phyloP scores from a whole-genome alignment of 1,140 invertebrate genomes.

The Maniola jurtina region DNA sequence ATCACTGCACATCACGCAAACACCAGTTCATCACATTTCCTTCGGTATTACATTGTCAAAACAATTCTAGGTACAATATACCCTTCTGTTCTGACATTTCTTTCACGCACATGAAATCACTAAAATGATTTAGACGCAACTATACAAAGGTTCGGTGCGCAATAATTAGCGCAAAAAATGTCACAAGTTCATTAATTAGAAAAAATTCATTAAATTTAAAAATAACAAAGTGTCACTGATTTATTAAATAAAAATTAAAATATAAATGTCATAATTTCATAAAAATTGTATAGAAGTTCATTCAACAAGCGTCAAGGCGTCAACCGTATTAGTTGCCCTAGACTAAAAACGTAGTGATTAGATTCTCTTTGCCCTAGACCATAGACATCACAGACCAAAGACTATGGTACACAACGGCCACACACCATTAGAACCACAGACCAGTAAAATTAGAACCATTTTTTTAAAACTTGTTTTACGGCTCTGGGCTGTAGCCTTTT shows the following conservation, averaged over 20 bases:
- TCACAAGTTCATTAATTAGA: constrained; percentile 46
- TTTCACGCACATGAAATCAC: constrained; percentile 58
- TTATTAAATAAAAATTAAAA: constrained; percentile 41
- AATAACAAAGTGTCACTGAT: constrained; percentile 27
- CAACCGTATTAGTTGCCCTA: constrained; percentile 58
- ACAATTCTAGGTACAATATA: constrained; percentile 47
- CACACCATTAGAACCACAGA: no score
- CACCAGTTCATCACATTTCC: constrained; percentile 15
- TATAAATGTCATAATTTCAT: not conserved
- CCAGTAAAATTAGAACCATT: no score
- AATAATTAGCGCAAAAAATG: constrained; percentile 30
- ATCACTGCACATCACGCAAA: constrained; percentile 8
- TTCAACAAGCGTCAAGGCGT: constrained; percentile 66
- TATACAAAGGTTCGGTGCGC: constrained; percentile 38
- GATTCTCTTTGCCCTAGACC: no score
- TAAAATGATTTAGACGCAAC: constrained; percentile 60
- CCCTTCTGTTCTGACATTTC: constrained; percentile 62
- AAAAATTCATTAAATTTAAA: constrained; percentile 25
- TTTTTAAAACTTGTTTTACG: no score
- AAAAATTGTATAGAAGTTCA: not conserved
- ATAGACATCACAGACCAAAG: no score
- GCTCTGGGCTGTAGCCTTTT: no score
- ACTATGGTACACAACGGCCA: no score
- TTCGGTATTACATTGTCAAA: constrained; percentile 60
- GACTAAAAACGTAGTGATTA: no score